Evolutionary conservation across 2,888 invertebrate species (phyloP), one percentile per base, ranked within the genome.

Genomic region (Drosophila parthenogenetica): DNA sequence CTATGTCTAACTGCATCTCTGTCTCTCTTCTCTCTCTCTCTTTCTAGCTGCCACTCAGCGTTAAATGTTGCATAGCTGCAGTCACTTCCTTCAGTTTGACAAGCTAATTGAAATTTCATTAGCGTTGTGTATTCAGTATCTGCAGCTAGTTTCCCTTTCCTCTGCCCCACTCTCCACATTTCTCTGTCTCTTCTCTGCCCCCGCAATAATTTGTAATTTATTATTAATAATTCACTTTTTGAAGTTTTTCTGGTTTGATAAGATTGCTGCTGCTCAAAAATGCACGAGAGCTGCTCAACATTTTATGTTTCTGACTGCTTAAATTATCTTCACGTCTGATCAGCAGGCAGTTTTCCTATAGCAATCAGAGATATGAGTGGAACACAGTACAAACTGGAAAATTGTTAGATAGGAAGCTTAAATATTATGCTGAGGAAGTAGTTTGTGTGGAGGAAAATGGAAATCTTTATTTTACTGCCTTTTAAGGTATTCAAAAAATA

Each of bases 41-140:
- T 14, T 7, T 7, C 40, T 37, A 49, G 37, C 67, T 62, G 61
- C 51, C 68, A 68, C 37, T 68, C 59, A 77, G 40, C 65, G 81
- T 69, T 70, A 71, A 78, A 65, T 68, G 67, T 79, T 53, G 68
- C 67, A 60, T 55, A 37, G 63, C 51, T 64, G 64, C 64, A 73
- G 71, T 40, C 77, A 81, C 67, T 87, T 87, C 73, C 83, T 63
- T 48, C 49, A 37, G 81, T 79, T 69, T 72, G 79, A 77, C 77
- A 85, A 89, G 73, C 89, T 89, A 87, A 89, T 89, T 90, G 90
- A 87, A 89, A 89, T 90, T 89, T 90, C 86, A 86, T 89, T 84
- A 80, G 75, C 83, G 87, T 86, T 70, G 77, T 68, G 73, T 70
- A 68, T 72, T 49, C 63, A 59, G 5, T 54, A 16, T 13, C 50